Base-by-base conservation (phyloP, 2,113 vertebrate genomes). In the Argyrosomus japonicus region DNA sequence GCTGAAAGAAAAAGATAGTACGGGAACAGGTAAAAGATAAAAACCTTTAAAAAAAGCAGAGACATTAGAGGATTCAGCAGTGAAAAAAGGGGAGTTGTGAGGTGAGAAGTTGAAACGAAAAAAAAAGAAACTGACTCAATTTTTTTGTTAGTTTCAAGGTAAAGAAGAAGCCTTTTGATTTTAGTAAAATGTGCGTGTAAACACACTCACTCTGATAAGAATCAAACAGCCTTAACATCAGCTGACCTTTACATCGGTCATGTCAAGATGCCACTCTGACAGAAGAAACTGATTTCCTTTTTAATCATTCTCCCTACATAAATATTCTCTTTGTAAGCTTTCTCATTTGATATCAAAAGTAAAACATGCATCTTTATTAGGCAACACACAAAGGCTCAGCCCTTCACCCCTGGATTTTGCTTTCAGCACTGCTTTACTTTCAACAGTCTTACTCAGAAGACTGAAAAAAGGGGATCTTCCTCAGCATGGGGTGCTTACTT, bases 271-370 rank as follows among this genome's bases (percentile, higher is more conserved):
- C 12, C 58, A 61, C 2, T 36, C 17, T 75, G 50, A 40, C 36
- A 45, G n/a, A n/a, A 77, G 65, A 76, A 32, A 50, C 21, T 1
- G 18, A 51, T 21, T 64, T 40, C 13, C 23, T 27, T 57, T n/a
- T 77, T 86, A 68, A 75, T 87, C 72, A 85, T 82, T 80, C 77
- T 82, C 64, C 78, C 23, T 51, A 36, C 29, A 84, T 50, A 10
- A 76, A 68, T 80, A 80, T 68, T 87, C 54, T 58, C 74, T 87
- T 84, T 23, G 77, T 57, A 73, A 69, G 53, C 40, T 14, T 14
- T 60, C 27, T 27, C 11, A 21, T 74, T 77, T 74, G 19, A 82
- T 84, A 82, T 78, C 36, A 45, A 21, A 72, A 72, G 54, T 25
- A 76, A 83, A 79, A 51, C 60, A 63, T 32, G 14, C 43, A 25